A percentile compares a stretch with the other conserved stretches of the same genome.
These are phyloP conservation scores for Xestobium rufovillosum DNA, from an alignment of 2,888 invertebrate species.

Conservation along the genomic window DNA sequence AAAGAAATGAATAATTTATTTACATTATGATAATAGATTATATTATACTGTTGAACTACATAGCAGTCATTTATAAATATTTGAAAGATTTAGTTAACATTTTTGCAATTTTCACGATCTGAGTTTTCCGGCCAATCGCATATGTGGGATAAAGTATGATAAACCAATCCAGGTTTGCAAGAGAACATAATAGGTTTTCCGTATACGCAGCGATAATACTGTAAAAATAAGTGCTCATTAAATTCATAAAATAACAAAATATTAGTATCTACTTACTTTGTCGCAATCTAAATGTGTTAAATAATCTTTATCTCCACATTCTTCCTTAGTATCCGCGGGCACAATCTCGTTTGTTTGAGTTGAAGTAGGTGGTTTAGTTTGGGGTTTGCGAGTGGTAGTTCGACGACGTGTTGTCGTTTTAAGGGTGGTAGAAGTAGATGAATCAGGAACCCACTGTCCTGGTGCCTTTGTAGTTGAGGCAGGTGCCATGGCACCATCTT, in stretches of 20 bases:
- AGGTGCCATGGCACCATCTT: slow-evolving; percentile 30
- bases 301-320: slow-evolving; percentile 50
- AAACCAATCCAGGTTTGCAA: slow-evolving; percentile 69
- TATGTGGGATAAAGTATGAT: slow-evolving; percentile 59
- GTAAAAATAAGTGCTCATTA: slow-evolving; percentile 37
- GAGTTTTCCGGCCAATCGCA: slow-evolving; percentile 78
- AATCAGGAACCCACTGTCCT: slow-evolving; percentile 30
- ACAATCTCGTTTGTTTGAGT: slow-evolving; percentile 14
- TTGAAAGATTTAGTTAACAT: slow-evolving; percentile 4
- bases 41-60: slow-evolving; percentile 1
- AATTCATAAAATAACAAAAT: not conserved
- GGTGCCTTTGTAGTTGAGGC: slow-evolving; percentile 29
- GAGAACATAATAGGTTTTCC: slow-evolving; percentile 65
- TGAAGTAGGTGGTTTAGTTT: no score
- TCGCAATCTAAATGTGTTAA: slow-evolving; percentile 52
- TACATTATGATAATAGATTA: slow-evolving; percentile 5
- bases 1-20: no score
- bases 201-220: slow-evolving; percentile 84
- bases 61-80: not conserved
- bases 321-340: slow-evolving; percentile 38
- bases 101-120: slow-evolving; percentile 54
- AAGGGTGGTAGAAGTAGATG: slow-evolving; percentile 15
- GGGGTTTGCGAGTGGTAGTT: slow-evolving; percentile 18
- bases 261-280: slow-evolving; percentile 41
- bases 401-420: slow-evolving; percentile 21